Evolutionary conservation across 1,140 invertebrate genomes (phyloP), one percentile per base, ranked within the genome.

Genomic region (Atopsyche davidsoni): DNA sequence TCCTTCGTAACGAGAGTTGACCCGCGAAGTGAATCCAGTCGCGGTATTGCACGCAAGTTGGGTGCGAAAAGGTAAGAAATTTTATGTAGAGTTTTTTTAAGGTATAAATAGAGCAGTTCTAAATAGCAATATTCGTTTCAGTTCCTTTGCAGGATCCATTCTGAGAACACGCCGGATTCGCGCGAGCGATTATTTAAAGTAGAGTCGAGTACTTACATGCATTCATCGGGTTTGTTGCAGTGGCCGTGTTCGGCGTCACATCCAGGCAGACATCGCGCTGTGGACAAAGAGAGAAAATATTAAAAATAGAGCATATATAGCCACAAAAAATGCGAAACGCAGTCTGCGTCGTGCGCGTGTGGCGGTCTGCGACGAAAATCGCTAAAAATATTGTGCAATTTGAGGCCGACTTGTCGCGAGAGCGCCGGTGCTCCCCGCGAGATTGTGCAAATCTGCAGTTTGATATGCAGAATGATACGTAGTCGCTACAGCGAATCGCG

Each of bases 211-310:
- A 93, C 90, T 89, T 81, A 95, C 92, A 80, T 82, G 88, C 93
- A 97, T 77, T 96, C 89, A 75, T 92, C 88, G 60, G 94, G 93
- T 66, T 81, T 80, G 61, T 80, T 83, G 79, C 94, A 98, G 69
- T 86, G 83, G 64, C 94, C 94, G 73, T 95, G 89, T 63, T 85
- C 78, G 43, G 80, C 70, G 72, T 93, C 82, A 76, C 94, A 98
- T 65, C 92, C 93, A 65, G 88, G 81, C 65, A 85, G 73, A 75
- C 94, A 98, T 63, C 87, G 84, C 64, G 89, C 90, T 94, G 82
- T 51, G 43, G 48, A 58, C 51, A 64, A 89, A 88, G 73, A 75
- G 80, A 73, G 78, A 71, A 75, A 76, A 74, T 61, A 64, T 62
- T 18, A 53, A 53, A 47, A 53, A 53, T 48, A 53, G 39, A 53